A percentile compares a stretch with the other conserved stretches of the same genome.
phyloP scores from a whole-genome alignment of 1,140 invertebrate genomes.

The Pissodes strobi region DNA sequence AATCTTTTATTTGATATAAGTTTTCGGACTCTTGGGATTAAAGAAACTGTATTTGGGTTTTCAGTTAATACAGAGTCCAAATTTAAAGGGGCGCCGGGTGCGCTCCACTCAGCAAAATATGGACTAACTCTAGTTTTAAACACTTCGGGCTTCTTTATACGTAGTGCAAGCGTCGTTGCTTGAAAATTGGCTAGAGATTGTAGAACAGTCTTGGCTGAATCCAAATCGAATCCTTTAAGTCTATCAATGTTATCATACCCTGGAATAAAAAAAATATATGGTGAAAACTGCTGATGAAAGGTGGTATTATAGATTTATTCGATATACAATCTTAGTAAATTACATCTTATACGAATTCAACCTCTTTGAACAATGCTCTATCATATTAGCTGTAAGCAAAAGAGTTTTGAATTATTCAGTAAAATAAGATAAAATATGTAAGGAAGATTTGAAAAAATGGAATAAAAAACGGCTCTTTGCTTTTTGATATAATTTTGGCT shows the following conservation, averaged over 20 bases:
- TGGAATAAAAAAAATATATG: too few relatives aligned
- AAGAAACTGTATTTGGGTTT: conserved; percentile 1
- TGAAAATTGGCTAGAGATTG: conserved; percentile 55
- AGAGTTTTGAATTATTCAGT: too few relatives aligned
- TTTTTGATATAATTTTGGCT: too few relatives aligned
- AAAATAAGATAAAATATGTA: too few relatives aligned
- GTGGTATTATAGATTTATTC: too few relatives aligned
- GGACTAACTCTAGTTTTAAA: conserved; percentile 55
- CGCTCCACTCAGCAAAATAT: conserved; percentile 38
- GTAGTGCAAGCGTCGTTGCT: conserved; percentile 53
- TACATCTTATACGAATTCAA: too few relatives aligned
- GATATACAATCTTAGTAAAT: too few relatives aligned
- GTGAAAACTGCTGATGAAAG: too few relatives aligned
- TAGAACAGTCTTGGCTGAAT: conserved; percentile 50
- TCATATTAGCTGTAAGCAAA: too few relatives aligned
- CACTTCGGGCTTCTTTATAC: conserved; percentile 52
- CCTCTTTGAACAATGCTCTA: too few relatives aligned
- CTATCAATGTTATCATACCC: conserved; percentile 50
- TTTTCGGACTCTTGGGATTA: not conserved
- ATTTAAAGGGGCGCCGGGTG: not conserved
- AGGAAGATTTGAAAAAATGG: too few relatives aligned
- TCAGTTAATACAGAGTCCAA: not conserved
- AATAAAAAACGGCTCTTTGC: too few relatives aligned
- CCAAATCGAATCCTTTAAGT: conserved; percentile 51
- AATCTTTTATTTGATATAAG: not conserved